phyloP scores from a whole-genome alignment of 2,113 vertebrate species.

The Aptenodytes forsteri region DNA sequence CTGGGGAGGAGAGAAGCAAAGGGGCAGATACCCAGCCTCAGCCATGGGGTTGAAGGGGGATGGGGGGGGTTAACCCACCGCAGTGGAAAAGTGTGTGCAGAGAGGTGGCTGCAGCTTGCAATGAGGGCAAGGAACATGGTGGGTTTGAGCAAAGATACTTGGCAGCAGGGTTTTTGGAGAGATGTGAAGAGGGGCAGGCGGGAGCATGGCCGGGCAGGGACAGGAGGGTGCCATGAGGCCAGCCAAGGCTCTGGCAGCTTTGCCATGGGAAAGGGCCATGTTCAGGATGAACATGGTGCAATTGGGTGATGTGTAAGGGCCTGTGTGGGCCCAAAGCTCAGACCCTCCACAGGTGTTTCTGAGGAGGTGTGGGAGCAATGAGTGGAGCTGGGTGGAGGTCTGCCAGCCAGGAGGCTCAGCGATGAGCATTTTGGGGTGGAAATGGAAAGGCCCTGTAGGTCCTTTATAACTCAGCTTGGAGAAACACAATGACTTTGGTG shows the following conservation, averaged over 20 bases:
- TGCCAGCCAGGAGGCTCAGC: neutral
- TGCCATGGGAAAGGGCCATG: neutral
- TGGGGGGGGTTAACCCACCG: neutral
- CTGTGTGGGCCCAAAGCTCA: neutral
- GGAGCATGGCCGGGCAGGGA: no score
- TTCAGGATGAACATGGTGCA: neutral
- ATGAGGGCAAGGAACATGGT: neutral
- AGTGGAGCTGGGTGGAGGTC: neutral
- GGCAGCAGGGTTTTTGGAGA: neutral
- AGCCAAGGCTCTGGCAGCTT: neutral
- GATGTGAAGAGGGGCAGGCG: neutral
- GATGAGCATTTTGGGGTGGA: neutral
- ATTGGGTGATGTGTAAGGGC: neutral
- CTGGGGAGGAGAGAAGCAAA: neutral
- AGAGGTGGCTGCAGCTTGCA: neutral
- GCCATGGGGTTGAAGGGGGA: accelerated
- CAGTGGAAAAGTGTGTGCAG: neutral
- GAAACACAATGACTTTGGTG: neutral
- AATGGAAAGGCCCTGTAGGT: neutral
- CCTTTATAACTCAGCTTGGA: neutral
- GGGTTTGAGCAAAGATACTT: neutral
- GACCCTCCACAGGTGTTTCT: neutral
- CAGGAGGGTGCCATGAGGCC: neutral
- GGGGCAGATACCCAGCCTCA: neutral
- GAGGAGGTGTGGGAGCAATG: neutral